Conservation (phyloP, 2,797 vertebrate species). For the Darevskia nairensis region DNA sequence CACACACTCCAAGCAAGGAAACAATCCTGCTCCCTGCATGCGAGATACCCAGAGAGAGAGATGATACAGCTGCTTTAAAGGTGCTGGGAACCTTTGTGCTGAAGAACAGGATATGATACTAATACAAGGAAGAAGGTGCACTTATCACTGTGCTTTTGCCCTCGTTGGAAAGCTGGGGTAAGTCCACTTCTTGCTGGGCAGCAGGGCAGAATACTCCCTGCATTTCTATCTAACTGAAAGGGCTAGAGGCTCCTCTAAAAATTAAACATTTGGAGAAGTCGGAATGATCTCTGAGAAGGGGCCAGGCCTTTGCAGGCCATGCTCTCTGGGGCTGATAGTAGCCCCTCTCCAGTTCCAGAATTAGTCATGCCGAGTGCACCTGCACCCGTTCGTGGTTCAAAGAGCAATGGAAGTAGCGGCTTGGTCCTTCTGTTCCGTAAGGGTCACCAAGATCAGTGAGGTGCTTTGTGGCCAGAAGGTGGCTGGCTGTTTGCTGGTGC, state of each 20-base stretch:
- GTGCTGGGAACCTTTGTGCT: neutral
- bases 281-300: neutral
- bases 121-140: too few species aligned
- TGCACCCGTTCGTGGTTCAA: neutral
- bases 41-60: neutral
- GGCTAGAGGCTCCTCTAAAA: neutral
- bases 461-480: constrained; percentile 57
- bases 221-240: neutral
- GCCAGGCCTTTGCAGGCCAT: too few species aligned
- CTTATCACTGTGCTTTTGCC: neutral
- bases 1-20: neutral
- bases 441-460: constrained; percentile 35
- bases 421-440: constrained; percentile 32
- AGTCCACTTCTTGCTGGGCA: neutral
- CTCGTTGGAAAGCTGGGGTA: neutral
- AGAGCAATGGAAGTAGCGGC: constrained; percentile 31
- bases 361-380: neutral
- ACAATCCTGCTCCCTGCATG: neutral
- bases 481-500: constrained; percentile 59
- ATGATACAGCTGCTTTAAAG: neutral
- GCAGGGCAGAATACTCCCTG: neutral
- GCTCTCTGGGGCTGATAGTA: neutral
- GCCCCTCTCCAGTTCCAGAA: neutral
- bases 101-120: too few species aligned
- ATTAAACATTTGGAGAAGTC: neutral